Conservation (phyloP, 1,140 invertebrate species). For the Branchinecta lindahli region DNA sequence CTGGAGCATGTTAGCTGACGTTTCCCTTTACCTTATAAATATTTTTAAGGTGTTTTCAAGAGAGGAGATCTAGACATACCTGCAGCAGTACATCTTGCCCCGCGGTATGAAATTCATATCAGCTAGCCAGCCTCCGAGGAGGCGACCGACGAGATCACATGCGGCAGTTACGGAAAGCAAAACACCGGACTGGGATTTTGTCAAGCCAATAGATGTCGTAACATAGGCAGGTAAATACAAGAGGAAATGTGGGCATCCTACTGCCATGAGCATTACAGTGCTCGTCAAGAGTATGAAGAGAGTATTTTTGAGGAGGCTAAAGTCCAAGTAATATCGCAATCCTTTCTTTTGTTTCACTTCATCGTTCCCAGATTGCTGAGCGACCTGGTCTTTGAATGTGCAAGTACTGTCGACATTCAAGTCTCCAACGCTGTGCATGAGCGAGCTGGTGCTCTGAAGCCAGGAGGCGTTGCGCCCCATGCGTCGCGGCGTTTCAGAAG, state of each 20-base stretch:
- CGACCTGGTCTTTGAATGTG: conserved; percentile 44
- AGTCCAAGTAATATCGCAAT: conserved; percentile 41
- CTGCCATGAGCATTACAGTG: conserved; percentile 54
- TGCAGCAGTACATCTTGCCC: conserved; percentile 49
- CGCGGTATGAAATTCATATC: conserved; percentile 52
- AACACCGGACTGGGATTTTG: conserved; percentile 48
- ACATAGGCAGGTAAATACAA: conserved; percentile 57
- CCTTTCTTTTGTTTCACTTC: conserved; percentile 22
- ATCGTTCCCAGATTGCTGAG: not conserved
- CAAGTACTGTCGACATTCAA: conserved; percentile 54
- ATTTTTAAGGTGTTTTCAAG: no score
- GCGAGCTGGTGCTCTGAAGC: not conserved
- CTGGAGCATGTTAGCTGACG: conserved; percentile 12
- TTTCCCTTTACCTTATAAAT: not conserved
- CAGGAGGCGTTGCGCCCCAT: not conserved
- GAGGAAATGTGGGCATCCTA: conserved; percentile 54
- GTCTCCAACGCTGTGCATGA: conserved; percentile 53
- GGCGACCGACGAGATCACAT: conserved; percentile 47
- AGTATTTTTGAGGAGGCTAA: conserved; percentile 45
- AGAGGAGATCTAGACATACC: conserved; percentile 31
- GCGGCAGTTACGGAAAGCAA: conserved; percentile 53
- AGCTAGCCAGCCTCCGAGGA: conserved; percentile 50
- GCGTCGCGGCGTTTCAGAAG: not conserved
- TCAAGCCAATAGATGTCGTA: conserved; percentile 42
- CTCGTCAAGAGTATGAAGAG: conserved; percentile 52